Base-by-base conservation (phyloP, 2,113 vertebrate species). In the Actinemys pallida region DNA sequence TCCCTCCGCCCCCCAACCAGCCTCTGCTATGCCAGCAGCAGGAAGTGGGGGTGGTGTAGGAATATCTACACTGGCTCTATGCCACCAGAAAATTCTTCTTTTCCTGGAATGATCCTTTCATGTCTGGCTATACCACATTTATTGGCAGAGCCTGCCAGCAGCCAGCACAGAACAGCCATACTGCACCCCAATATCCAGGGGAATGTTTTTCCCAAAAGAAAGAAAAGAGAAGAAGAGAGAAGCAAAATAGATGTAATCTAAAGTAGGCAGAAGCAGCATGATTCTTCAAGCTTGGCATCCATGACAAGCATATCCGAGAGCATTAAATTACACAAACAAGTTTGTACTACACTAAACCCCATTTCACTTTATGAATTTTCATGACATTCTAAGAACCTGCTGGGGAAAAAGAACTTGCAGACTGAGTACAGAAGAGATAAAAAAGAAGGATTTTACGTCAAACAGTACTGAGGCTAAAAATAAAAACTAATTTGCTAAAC, bases 61-160 rank as follows among this genome's bases (percentile, higher is more conserved):
- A 50, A 17, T 79, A 4, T 4, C 25, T 45, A 69, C 2, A 1
- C 0, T 1, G 20, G 50, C 0, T 0, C 10, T 6, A 19, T 56
- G 52, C 20, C 50, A 56, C 53, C 3, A 1, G 39, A 76, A 95
- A 88, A 56, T 2, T 29, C 50, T 72, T 84, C 59, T 65, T 78
- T 47, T 5, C n/a, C 20, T n/a, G 17, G 19, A 2, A 11, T 81
- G 9, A 87, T 49, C 56, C 19, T 80, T 69, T 57, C 53, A 27
- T 53, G 35, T 42, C 25, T 59, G 72, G 53, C 72, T 42, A 75
- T 11, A 22, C 22, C n/a, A 75, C 10, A 4, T 25, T 76, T 76
- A 45, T 16, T 1, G 59, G 54, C 24, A 91, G 35, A 88, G 22
- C 24, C 39, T 76, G 39, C 24, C 39, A 76, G 72, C 6, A 22